Evolutionary conservation across 2,888 invertebrate genomes (phyloP).

Genomic region (Eupithecia insigniata): DNA sequence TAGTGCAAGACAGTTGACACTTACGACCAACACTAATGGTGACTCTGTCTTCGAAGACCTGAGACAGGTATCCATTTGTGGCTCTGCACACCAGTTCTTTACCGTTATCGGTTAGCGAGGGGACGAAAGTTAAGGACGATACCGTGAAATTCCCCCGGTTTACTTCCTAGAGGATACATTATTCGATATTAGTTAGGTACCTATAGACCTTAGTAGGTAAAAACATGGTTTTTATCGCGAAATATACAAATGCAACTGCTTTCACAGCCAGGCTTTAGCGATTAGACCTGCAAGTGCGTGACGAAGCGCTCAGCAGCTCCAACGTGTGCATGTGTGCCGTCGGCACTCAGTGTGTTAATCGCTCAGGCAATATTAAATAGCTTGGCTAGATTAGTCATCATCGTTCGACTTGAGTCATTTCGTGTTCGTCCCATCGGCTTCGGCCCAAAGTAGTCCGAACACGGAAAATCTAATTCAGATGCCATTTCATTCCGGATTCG

Average conservation of each 20-base stretch:
- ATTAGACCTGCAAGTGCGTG: background rate
- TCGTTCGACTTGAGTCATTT: too few species aligned
- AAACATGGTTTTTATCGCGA: background rate
- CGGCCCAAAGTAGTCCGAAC: too few species aligned
- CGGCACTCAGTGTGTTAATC: background rate
- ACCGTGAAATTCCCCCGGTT: conserved; percentile 76
- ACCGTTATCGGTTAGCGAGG: conserved; percentile 60
- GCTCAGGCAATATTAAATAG: background rate
- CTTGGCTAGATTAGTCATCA: background rate
- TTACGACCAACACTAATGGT: conserved; percentile 72
- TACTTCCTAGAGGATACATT: conserved; percentile 58
- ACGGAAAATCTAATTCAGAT: too few species aligned
- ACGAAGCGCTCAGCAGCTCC: background rate
- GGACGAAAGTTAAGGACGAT: conserved; percentile 69
- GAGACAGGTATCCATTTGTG: conserved; percentile 59
- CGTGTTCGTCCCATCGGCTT: too few species aligned
- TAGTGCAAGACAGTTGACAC: conserved; percentile 43
- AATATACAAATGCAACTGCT: background rate
- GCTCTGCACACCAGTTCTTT: conserved; percentile 66
- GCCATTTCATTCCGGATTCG: too few species aligned
- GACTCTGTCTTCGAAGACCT: conserved; percentile 62
- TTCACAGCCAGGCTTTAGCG: background rate
- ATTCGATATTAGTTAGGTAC: background rate
- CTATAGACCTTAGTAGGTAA: background rate
- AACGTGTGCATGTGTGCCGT: background rate